Conservation (phyloP, 2,797 vertebrate species). For the Poecilia gillii region DNA sequence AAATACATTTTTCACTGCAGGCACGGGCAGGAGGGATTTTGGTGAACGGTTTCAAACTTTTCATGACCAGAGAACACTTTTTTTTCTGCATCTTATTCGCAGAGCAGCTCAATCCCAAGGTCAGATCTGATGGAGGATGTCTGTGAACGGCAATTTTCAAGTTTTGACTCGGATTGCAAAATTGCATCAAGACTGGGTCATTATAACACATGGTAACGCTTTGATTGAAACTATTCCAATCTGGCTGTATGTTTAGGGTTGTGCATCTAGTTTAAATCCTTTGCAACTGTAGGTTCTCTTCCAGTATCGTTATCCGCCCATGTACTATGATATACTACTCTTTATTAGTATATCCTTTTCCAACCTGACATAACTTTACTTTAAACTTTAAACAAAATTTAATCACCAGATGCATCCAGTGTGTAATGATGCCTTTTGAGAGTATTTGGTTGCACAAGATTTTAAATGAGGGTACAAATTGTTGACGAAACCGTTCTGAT, state of each 20-base stretch:
- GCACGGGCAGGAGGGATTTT: background rate
- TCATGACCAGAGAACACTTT: background rate
- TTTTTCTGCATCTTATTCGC: background rate
- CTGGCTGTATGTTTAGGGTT: background rate
- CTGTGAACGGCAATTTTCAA: background rate
- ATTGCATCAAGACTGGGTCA: background rate
- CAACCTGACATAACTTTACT: background rate
- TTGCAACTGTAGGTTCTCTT: background rate
- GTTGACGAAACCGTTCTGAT: background rate
- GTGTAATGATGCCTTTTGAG: background rate
- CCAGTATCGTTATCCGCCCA: background rate
- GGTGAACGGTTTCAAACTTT: background rate
- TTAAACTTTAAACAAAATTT: background rate
- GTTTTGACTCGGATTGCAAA: background rate
- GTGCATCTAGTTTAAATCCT: background rate
- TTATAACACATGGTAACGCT: background rate
- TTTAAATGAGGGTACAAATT: background rate
- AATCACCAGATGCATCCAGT: background rate
- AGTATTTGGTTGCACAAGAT: background rate
- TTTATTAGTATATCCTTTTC: background rate
- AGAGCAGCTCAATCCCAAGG: background rate
- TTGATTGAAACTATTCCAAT: background rate
- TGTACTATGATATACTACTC: too few relatives aligned
- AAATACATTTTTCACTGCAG: background rate
- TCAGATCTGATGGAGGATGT: background rate